These are phyloP conservation scores for Helostoma temminkii DNA, from an alignment of 2,797 vertebrate species.

Conservation along the genomic window DNA sequence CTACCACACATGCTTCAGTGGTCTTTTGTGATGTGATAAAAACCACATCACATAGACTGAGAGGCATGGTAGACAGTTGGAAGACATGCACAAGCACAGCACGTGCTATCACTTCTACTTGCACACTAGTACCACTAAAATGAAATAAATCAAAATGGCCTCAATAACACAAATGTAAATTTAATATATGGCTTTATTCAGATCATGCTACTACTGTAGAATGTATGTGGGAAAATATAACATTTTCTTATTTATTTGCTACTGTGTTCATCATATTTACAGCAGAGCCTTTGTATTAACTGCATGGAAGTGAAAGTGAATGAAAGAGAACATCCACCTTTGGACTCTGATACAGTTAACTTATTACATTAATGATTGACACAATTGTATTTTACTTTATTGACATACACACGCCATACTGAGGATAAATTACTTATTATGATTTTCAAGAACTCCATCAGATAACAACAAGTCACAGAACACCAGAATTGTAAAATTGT, in stretches of 20 bases:
- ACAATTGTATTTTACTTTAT: not conserved
- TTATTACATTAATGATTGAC: not conserved
- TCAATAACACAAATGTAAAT: conserved; percentile 11
- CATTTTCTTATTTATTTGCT: conserved; percentile 29
- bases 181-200: conserved; percentile 13
- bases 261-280: not conserved
- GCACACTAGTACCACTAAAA: conserved; percentile 2
- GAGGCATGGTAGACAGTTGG: conserved; percentile 53
- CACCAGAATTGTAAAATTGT: not conserved
- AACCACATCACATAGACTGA: conserved; percentile 52
- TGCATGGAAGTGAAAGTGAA: not conserved
- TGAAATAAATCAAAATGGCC: conserved; percentile 25
- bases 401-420: not conserved
- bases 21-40: conserved; percentile 70
- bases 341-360: not conserved
- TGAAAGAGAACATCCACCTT: not conserved
- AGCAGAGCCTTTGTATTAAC: not conserved
- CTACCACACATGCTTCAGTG: conserved; percentile 60
- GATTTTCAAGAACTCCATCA: not conserved
- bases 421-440: no score
- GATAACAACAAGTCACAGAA: not conserved
- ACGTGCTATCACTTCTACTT: conserved; percentile 32
- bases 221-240: not conserved
- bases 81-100: conserved; percentile 53
- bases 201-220: conserved; percentile 1